Conservation (phyloP, 2,888 invertebrate species). For the Reticulitermes lucifugus region DNA sequence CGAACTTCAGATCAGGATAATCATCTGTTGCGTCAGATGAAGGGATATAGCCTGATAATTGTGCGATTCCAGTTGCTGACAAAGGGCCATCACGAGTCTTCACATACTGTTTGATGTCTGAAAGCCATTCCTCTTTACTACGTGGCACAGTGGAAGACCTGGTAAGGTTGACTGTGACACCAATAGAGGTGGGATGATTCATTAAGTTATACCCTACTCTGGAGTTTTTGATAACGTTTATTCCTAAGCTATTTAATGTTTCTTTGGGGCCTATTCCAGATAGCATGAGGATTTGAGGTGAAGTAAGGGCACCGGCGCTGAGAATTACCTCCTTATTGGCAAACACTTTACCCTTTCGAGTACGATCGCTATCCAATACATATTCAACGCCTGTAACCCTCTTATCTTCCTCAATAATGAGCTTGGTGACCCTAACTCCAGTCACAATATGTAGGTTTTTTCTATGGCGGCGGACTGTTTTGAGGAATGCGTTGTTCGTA, state of each 20-base stretch:
- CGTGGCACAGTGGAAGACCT: not conserved
- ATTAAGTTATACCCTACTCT: not conserved
- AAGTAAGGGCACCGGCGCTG: slow-evolving; percentile 5
- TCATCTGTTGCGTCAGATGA: not conserved
- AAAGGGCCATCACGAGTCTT: not conserved
- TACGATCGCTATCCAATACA: not conserved
- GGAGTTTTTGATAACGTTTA: not conserved
- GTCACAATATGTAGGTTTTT: not conserved
- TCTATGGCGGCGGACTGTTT: not conserved
- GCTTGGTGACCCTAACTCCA: not conserved
- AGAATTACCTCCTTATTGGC: slow-evolving; percentile 19
- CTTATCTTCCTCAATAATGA: not conserved
- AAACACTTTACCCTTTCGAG: not conserved
- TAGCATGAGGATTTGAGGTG: slow-evolving; percentile 13
- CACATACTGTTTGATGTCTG: not conserved
- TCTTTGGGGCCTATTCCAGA: slow-evolving; percentile 21
- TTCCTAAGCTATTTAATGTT: not conserved
- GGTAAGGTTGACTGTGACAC: not conserved
- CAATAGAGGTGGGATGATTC: not conserved
- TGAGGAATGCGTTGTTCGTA: slow-evolving; percentile 6
- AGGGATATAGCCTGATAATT: not conserved
- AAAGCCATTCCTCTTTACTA: not conserved
- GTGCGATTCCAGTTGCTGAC: not conserved
- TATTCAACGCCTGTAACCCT: not conserved
- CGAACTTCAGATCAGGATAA: not conserved